Evolutionary conservation across 2,888 invertebrate species (phyloP).

Genomic region (Hypomecis atomaria): DNA sequence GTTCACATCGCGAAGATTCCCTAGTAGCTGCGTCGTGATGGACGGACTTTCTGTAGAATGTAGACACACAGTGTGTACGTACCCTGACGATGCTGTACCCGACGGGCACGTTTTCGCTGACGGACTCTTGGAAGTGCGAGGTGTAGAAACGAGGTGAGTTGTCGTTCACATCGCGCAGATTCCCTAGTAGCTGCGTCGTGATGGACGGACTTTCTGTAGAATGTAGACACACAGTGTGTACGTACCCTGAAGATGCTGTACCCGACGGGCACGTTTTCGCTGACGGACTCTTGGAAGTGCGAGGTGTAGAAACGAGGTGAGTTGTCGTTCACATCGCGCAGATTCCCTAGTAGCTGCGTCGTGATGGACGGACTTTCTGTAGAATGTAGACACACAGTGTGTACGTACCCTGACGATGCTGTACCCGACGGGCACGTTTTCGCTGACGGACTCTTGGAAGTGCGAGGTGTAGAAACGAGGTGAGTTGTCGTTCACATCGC

Average conservation of each 20-base stretch:
- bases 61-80: constrained; percentile 47
- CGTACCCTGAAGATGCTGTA: constrained; percentile 92
- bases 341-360: constrained; percentile 95
- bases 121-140: constrained; percentile 95
- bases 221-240: constrained; percentile 9
- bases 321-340: constrained; percentile 98
- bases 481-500: constrained; percentile 97
- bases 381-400: no score
- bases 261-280: constrained; percentile 95
- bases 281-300: constrained; percentile 95
- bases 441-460: constrained; percentile 96
- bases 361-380: constrained; percentile 97
- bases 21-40: constrained; percentile 96
- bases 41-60: no score
- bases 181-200: constrained; percentile 96
- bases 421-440: constrained; percentile 94
- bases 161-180: constrained; percentile 97
- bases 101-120: constrained; percentile 94
- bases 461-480: constrained; percentile 96
- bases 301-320: constrained; percentile 96
- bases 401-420: constrained; percentile 90
- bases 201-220: constrained; percentile 97
- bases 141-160: constrained; percentile 97
- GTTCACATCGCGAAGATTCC: constrained; percentile 97
- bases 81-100: constrained; percentile 95